Base-by-base conservation (phyloP, 37 sponge, comb jelly and placozoan genomes). In the Ephydatia muelleri region DNA sequence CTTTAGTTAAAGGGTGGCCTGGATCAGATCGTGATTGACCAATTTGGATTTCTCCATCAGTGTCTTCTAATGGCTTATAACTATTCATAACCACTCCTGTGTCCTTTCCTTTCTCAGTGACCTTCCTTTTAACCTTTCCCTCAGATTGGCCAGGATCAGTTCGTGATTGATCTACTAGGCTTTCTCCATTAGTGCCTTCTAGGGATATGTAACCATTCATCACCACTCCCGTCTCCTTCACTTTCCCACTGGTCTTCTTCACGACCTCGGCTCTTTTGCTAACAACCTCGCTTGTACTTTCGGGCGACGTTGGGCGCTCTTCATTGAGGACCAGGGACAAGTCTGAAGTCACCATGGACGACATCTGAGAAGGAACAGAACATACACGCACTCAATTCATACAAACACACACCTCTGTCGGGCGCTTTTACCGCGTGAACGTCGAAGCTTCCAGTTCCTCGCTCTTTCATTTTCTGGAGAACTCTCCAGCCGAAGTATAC, bases 401-500 rank as follows among this genome's bases (percentile, higher is more conserved):
- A 6, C 36, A 36, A 28, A 30, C 36, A 9, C 35, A 34, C 25
- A 33, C 16, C 16, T 57, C 16, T 57, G n/a, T n/a, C 65, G 22
- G 16, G 39, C 27, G 35, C 37, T 35, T 68, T 65, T 82, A 71
- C 82, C n/a, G n/a, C n/a, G 71, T 70, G 26, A 47, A 87, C 39
- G 57, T 89, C 78, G 66, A 82, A 89, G 76, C 79, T 89, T 36
- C 84, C 89, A 37, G 79, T 36, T 39, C 73, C 26, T 0, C 49
- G 21, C 28, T 79, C 83, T 39, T 47, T 84, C 68, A 66, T 67
- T 65, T 68, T 82, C 66, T 43, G 71, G 38, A 31, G 0, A 1
- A 77, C 21, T 28, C 47, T 64, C 71, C 66, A 70, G 27, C 43
- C 78, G 30, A 26, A 87, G 65, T 65, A 64, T 64, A 13, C 87